Base-by-base conservation (phyloP, 2,797 vertebrate genomes). In the Pangasius larnaudii region DNA sequence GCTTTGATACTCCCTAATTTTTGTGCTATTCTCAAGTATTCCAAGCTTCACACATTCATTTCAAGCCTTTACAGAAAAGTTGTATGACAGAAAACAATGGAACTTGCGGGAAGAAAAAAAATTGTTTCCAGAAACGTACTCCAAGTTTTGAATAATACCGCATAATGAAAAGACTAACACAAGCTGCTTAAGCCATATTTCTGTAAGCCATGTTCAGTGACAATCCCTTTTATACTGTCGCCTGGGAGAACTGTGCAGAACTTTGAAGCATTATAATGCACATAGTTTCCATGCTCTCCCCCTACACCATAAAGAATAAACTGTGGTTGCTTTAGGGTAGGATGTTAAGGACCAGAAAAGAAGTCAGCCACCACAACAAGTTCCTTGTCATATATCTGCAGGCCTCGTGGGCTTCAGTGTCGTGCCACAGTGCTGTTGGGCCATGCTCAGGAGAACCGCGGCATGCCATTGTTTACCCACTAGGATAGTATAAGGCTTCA, bases 391-490 rank as follows among this genome's bases (percentile, higher is more conserved):
- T 46, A 83, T 65, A 88, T 88, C 85, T 74, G 79, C 46, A 58
- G 77, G 65, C 74, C 82, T 75, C 2, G 39, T 79, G 83, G 84
- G 77, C 53, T 77, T 75, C 63, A 56, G 82, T 82, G 82, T 75
- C 77, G 19, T 85, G 80, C 93, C 93, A 94, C 92, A 93, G 94
- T 93, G 92, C 91, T 92, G 89, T 65, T 88, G 91, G 92, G 93
- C 92, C 93, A 91, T 91, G 93, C 93, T 92, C 91, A 75, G 93
- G 92, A 92, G 90, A 88, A 90, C 88, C 92, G 84, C 86, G 59
- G 85, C 79, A 87, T 53, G 81, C 87, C 81, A 85, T 86, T 89
- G 86, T 91, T 90, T 90, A 89, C 71, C 84, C 88, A 53, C 85
- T 63, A 86, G 86, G 90, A 58, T 65, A 75, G 75, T 51, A 81